These are phyloP conservation scores for Agrilus biguttatus DNA, from an alignment of 2,888 invertebrate genomes.

Conservation along the genomic window DNA sequence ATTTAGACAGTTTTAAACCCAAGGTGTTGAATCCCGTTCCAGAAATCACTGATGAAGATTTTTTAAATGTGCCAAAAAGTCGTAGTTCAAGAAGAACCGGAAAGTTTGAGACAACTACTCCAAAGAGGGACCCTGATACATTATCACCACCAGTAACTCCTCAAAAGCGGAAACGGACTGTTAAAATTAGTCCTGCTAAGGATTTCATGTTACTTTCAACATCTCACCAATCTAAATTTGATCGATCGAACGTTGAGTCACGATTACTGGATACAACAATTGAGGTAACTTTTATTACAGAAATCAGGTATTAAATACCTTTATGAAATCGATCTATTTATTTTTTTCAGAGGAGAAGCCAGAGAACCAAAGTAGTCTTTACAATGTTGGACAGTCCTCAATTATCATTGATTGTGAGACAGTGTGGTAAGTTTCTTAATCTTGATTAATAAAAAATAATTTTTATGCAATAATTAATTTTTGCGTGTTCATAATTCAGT, in stretches of 20 bases:
- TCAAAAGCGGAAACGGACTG: no score
- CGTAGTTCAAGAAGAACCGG: no score
- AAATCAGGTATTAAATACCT: neutral
- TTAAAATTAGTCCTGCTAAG: no score
- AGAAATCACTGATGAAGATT: no score
- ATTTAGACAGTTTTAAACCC: neutral
- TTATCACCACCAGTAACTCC: no score
- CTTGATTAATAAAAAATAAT: neutral
- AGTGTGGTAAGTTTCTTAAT: constrained; percentile 18
- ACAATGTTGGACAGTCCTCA: constrained; percentile 28
- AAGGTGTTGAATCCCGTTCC: neutral
- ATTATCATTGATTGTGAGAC: constrained; percentile 21
- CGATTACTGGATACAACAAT: neutral
- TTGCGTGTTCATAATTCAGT: neutral
- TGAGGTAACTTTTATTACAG: constrained; percentile 9
- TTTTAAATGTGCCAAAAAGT: no score
- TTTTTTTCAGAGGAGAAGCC: constrained; percentile 19
- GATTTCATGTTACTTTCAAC: no score
- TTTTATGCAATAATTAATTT: no score
- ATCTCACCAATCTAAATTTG: no score
- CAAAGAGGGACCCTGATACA: no score
- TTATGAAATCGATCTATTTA: constrained; percentile 2
- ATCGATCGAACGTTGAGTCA: no score
- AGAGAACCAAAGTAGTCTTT: constrained; percentile 27
- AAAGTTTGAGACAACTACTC: no score